phyloP scores from a whole-genome alignment of 2,888 invertebrate species.

The Cheilosia vernalis region DNA sequence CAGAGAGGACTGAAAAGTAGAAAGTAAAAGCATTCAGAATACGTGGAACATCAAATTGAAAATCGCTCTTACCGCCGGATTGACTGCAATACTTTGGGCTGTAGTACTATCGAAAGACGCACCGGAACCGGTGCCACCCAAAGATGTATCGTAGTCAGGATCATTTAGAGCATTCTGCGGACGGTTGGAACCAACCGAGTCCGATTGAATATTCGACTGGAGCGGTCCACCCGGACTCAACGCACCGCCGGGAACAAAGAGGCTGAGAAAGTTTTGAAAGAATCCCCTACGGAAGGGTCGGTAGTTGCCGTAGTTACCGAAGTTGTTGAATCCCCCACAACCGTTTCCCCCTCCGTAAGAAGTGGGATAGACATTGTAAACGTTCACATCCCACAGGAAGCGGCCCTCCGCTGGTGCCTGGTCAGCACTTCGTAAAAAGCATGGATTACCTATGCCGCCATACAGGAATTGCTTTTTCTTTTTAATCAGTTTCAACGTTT shows the following conservation, averaged over 20 bases:
- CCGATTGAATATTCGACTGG: slow-evolving; percentile 47
- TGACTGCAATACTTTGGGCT: slow-evolving; percentile 78
- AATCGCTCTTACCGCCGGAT: slow-evolving; percentile 78
- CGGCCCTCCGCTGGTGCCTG: slow-evolving; percentile 78
- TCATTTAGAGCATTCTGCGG: slow-evolving; percentile 78
- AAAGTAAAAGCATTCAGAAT: slow-evolving; percentile 12
- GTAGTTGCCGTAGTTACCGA: slow-evolving; percentile 42
- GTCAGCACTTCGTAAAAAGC: slow-evolving; percentile 68
- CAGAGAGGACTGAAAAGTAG: slow-evolving; percentile 77
- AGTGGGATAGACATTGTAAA: slow-evolving; percentile 79
- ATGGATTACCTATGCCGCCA: slow-evolving; percentile 41
- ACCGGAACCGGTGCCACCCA: slow-evolving; percentile 61
- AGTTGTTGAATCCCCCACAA: slow-evolving; percentile 25
- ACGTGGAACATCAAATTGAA: no score
- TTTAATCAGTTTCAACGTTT: slow-evolving; percentile 58
- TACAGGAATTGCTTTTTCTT: slow-evolving; percentile 50
- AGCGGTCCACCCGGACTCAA: slow-evolving; percentile 77
- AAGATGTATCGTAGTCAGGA: slow-evolving; percentile 80
- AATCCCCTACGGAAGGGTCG: slow-evolving; percentile 57
- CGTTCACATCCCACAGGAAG: slow-evolving; percentile 81
- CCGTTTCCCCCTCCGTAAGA: slow-evolving; percentile 59
- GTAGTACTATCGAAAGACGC: slow-evolving; percentile 72
- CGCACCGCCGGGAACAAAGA: slow-evolving; percentile 80
- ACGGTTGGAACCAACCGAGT: slow-evolving; percentile 54
- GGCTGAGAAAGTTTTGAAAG: slow-evolving; percentile 79